Base-by-base conservation (phyloP, 2,113 vertebrate genomes). In the Elaphurus davidianus region DNA sequence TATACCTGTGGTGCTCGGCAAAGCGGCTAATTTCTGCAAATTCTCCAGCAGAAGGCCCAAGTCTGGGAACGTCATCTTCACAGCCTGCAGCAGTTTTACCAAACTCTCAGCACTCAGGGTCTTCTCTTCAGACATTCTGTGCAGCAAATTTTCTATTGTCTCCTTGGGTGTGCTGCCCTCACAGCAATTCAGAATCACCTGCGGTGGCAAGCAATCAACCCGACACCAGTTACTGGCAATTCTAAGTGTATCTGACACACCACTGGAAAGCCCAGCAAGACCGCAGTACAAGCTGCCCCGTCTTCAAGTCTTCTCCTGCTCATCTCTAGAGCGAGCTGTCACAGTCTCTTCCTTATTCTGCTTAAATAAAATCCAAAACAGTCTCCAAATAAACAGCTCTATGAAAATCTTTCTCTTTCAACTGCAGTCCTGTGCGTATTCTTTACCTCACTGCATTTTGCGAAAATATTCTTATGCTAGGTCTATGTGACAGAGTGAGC, bases 141-240 rank as follows among this genome's bases (percentile, higher is more conserved):
- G 98, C 97, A 99, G 64, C 88, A 99, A 97, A 90, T 74, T 98
- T 93, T 98, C 98, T 85, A 99, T 0, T 0, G 97, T 98, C 84
- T 99, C 98, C 94, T 96, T 98, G 50, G 98, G 98, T 74, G 99
- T 99, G 25, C 88, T 36, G 6, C 98, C 97, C 97, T 98, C 95
- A 60, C 99, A 99, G 99, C 99, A 99, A 98, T 98, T 98, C 97
- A 98, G 97, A 96, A 99, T 98, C 47, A 99, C 98, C 99, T 99
- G 98, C 6, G 5, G 97, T 55, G 95, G 71, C 50, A 83, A 91
- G 94, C 93, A 97, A 94, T 97, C 89, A 97, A 60, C 30, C 91
- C 96, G 64, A 97, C 83, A 67, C 59, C 21, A 50, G 76, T 96
- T 64, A 96, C 25, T 14, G 59, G 84, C 87, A 64, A 95, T 96